Base-by-base conservation (phyloP, 2,797 vertebrate species). In the Tangara arthus region DNA sequence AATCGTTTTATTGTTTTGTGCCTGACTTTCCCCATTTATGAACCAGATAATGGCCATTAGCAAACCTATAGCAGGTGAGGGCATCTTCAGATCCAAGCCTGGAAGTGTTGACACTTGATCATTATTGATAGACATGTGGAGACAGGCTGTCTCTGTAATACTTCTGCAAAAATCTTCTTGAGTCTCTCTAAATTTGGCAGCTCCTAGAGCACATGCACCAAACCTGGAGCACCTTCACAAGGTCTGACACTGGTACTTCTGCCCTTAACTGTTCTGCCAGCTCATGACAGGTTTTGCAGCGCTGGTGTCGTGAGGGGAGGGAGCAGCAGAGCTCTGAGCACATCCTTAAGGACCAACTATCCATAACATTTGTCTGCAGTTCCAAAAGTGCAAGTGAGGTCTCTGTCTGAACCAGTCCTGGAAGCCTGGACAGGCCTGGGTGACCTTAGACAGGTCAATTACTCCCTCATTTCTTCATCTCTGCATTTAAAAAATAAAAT, bases 1-100 rank as follows among this genome's bases (percentile, higher is more conserved):
- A 94, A 94, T 76, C 91, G n/a, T 81, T 91, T 94, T 88, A 90
- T 69, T 95, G 61, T 90, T 90, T 23, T 77, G 37, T 87, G 30
- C n/a, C 60, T 37, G 85, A 60, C 52, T 90, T 95, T 92, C 24
- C 12, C 64, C 15, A 34, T 70, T 90, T 92, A 59, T 60, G 73
- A 87, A 93, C 46, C 27, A 59, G 34, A 47, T 60, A 93, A 73
- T 49, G 56, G 27, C 73, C 66, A 70, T 70, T 82, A 86, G 82
- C 55, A 86, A 79, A 56, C 35, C 41, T 46, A 53, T 16, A 56
- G 55, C 72, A 73, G 63, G 41, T 88, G 80, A 94, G 41, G 63
- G 44, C 87, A 70, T 93, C 82, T 84, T 90, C 69, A 88, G 76
- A 81, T 94, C 80, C 70, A 32, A 60, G 57, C 15, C 56, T 94